These are phyloP conservation scores for Bombycilla garrulus DNA, from an alignment of 2,113 vertebrate species.

Conservation along the genomic window DNA sequence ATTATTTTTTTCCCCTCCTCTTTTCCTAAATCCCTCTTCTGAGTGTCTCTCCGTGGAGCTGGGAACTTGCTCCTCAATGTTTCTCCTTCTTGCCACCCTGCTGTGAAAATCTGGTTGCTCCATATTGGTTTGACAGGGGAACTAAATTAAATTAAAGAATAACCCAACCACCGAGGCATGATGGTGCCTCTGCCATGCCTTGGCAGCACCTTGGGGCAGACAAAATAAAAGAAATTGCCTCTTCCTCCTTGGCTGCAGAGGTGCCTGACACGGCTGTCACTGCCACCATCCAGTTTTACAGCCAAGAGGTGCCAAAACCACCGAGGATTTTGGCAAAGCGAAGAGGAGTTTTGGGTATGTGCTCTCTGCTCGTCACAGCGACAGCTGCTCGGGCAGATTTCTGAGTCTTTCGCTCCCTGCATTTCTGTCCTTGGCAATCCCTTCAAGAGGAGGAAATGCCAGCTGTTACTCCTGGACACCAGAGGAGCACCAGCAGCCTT, in stretches of 20 bases:
- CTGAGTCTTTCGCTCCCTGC: constrained; percentile 29
- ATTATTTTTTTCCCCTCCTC: rapidly evolving
- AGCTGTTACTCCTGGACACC: constrained; percentile 70
- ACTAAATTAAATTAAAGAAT: constrained; percentile 25
- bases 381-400: constrained; percentile 78
- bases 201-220: background rate
- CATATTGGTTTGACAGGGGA: background rate
- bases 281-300: background rate
- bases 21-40: background rate
- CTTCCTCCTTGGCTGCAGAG: background rate
- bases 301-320: constrained; percentile 21
- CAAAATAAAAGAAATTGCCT: background rate
- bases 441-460: constrained; percentile 69
- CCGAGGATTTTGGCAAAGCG: constrained; percentile 57
- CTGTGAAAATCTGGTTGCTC: background rate
- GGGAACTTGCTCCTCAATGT: background rate
- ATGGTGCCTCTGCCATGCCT: background rate
- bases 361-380: constrained; percentile 1
- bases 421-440: constrained; percentile 62
- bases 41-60: background rate
- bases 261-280: background rate
- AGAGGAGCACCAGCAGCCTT: constrained; percentile 2
- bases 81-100: background rate
- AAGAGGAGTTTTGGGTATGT: constrained; percentile 33
- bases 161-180: background rate